A percentile compares a stretch with the other conserved stretches of the same genome.
Conservation (phyloP, 2,888 invertebrate species). For the Parnassius orleans region DNA sequence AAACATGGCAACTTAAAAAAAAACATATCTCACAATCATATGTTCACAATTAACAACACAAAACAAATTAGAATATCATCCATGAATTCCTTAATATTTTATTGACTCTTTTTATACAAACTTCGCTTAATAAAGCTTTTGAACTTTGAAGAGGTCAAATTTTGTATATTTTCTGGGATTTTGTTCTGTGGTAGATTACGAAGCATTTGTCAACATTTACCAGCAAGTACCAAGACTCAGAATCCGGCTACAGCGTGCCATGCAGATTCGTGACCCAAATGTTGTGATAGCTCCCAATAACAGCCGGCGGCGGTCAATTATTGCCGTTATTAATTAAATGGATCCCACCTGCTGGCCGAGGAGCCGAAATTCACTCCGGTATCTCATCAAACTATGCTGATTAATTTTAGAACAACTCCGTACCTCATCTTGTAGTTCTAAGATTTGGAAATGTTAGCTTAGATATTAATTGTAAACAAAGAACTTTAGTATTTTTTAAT, state of each 20-base stretch:
- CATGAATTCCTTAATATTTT: too few relatives aligned
- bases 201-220: too few relatives aligned
- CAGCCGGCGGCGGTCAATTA: constrained; percentile 67
- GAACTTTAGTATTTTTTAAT: too few relatives aligned
- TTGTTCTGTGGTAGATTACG: too few relatives aligned
- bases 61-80: too few relatives aligned
- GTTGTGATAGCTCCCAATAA: constrained; percentile 67
- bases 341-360: constrained; percentile 32
- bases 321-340: constrained; percentile 43
- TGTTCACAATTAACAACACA: too few relatives aligned
- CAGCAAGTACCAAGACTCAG: constrained; percentile 37
- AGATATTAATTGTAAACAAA: not conserved
- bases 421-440: not conserved
- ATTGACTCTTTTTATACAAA: too few relatives aligned
- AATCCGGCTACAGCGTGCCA: constrained; percentile 31
- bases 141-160: too few relatives aligned
- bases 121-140: too few relatives aligned
- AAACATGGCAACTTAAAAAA: too few relatives aligned
- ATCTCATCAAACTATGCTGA: constrained; percentile 26
- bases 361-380: constrained; percentile 18
- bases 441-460: constrained; percentile 3
- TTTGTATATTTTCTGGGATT: too few relatives aligned
- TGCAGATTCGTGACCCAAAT: constrained; percentile 76
- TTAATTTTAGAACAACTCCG: constrained; percentile 33
- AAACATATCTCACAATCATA: too few relatives aligned